Evolutionary conservation across 2,888 invertebrate genomes (phyloP).

Genomic region (Idaea dimidiata): DNA sequence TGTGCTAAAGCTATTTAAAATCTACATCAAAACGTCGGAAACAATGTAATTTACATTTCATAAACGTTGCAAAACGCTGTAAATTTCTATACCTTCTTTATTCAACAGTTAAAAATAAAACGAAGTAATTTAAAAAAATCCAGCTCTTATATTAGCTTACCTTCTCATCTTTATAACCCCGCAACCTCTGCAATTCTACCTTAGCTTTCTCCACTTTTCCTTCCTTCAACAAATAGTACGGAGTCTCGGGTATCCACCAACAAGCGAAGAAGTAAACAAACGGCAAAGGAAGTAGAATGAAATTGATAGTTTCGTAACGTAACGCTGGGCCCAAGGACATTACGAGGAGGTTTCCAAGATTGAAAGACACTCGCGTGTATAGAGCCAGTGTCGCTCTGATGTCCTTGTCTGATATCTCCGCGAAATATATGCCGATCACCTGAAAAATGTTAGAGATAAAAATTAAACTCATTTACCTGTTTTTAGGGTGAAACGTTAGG

Average conservation of each 20-base stretch:
- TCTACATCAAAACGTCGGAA: no score
- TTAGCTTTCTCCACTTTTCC: constrained; percentile 64
- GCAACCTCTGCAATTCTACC: constrained; percentile 57
- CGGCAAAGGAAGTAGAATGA: constrained; percentile 64
- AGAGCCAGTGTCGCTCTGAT: constrained; percentile 60
- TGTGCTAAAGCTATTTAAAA: no score
- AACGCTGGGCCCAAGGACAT: constrained; percentile 64
- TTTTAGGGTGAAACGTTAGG: no score
- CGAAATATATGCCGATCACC: constrained; percentile 70
- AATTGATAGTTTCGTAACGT: constrained; percentile 61
- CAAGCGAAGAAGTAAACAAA: constrained; percentile 66
- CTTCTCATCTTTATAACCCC: constrained; percentile 50
- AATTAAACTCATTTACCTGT: not conserved
- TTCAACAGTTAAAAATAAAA: no score
- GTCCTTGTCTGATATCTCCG: constrained; percentile 71
- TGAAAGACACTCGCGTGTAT: constrained; percentile 57
- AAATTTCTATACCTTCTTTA: no score
- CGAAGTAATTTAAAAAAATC: no score
- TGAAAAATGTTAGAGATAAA: constrained; percentile 35
- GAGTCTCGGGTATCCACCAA: constrained; percentile 82
- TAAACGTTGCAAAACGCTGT: no score
- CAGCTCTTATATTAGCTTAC: constrained; percentile 36
- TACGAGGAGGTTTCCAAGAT: constrained; percentile 63
- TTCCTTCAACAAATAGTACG: constrained; percentile 79
- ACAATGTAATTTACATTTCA: no score